These are phyloP conservation scores for Quiscalus mexicanus DNA, from an alignment of 2,113 vertebrate genomes.

Conservation along the genomic window DNA sequence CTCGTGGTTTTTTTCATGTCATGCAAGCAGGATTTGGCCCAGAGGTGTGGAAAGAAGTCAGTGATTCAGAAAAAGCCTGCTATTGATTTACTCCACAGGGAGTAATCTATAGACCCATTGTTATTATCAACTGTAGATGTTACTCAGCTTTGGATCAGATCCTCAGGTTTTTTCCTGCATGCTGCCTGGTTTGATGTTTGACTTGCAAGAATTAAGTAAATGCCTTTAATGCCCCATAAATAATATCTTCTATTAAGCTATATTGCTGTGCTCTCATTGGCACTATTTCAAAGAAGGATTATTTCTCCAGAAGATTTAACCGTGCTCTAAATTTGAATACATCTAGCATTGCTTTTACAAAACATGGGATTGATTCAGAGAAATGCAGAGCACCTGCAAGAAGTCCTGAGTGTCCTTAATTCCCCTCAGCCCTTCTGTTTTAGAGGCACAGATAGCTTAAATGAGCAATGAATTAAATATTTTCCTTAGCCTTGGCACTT, in stretches of 20 bases:
- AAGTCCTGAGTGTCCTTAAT: conserved; percentile 4
- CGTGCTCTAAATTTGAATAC: conserved; percentile 35
- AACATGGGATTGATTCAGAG: background rate
- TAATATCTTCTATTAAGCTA: conserved; percentile 30
- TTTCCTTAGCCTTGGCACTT: background rate
- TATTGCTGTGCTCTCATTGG: conserved; percentile 43
- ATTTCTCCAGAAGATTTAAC: conserved; percentile 63
- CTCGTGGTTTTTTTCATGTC: background rate
- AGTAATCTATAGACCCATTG: background rate
- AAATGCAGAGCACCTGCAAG: background rate
- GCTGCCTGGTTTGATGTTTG: conserved; percentile 51
- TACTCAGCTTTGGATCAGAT: background rate
- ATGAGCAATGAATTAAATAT: background rate
- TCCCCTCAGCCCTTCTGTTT: background rate
- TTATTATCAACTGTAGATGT: background rate
- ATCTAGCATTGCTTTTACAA: conserved; percentile 15
- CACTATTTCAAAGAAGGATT: conserved; percentile 61
- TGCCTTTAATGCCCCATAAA: conserved; percentile 41
- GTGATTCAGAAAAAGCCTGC: conserved; percentile 21
- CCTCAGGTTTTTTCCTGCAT: background rate
- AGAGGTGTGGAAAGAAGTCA: background rate
- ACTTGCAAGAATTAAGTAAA: conserved; percentile 59
- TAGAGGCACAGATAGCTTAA: background rate
- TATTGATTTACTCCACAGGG: background rate
- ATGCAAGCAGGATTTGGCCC: conserved; percentile 27